Percentiles rank a stretch among this genome's conserved stretches.
Conservation (phyloP, 2,888 invertebrate species). For the Pecten maximus region DNA sequence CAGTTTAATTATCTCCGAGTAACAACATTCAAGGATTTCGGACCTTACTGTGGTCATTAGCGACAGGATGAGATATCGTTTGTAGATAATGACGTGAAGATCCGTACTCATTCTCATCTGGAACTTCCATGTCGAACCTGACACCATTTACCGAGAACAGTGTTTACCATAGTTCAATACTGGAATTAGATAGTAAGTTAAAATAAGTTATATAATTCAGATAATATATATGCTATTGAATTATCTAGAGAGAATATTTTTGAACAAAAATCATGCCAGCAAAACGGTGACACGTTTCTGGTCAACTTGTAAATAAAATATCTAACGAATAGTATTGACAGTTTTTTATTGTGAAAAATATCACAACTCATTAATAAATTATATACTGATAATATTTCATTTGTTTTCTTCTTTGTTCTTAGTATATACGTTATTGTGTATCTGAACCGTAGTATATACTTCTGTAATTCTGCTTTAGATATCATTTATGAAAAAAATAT, state of each 20-base stretch:
- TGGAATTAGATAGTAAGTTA: not conserved
- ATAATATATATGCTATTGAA: not conserved
- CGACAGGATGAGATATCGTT: not conserved
- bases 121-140: not conserved
- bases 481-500: no score
- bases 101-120: not conserved
- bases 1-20: not conserved
- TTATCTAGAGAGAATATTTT: not conserved
- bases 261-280: not conserved
- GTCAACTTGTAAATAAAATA: no score
- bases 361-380: no score
- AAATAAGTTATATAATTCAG: not conserved
- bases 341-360: no score
- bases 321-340: no score
- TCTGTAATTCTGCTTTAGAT: no score
- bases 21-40: slow-evolving; percentile 8
- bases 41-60: not conserved
- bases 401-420: no score
- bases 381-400: no score
- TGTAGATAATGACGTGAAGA: not conserved
- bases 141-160: not conserved
- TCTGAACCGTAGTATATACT: no score
- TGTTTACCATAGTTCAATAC: not conserved
- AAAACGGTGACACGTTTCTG: not conserved
- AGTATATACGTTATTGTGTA: no score